phyloP scores from a whole-genome alignment of 2,113 vertebrate species.

The Semnornis frantzii region DNA sequence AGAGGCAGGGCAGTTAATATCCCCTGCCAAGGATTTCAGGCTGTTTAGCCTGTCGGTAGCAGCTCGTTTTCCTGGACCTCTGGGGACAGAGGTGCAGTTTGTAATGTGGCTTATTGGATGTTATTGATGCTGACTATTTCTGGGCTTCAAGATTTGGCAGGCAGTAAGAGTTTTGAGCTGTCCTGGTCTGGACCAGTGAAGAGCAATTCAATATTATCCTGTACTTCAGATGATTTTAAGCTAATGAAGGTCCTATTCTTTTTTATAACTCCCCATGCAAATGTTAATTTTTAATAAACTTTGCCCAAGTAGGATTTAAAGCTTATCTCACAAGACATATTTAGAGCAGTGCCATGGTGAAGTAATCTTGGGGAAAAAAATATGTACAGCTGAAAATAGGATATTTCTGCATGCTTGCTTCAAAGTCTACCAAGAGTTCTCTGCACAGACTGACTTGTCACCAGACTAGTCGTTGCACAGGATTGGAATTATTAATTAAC shows the following conservation, averaged over 20 bases:
- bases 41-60: background rate
- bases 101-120: background rate
- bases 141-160: background rate
- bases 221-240: slow-evolving; percentile 17
- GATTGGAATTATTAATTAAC: slow-evolving; percentile 58
- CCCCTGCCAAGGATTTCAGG: background rate
- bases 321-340: slow-evolving; percentile 77
- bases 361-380: slow-evolving; percentile 60
- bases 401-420: slow-evolving; percentile 71
- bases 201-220: slow-evolving; percentile 30
- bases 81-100: background rate
- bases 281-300: slow-evolving; percentile 78
- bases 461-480: slow-evolving; percentile 9
- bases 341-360: slow-evolving; percentile 68
- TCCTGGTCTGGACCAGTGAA: background rate
- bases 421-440: slow-evolving; percentile 50
- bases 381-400: slow-evolving; percentile 64
- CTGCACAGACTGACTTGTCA: slow-evolving; percentile 3
- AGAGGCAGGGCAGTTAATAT: background rate
- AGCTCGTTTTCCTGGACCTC: background rate
- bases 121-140: background rate
- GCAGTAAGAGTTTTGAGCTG: background rate
- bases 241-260: slow-evolving; percentile 58
- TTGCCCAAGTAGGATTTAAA: slow-evolving; percentile 73
- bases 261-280: slow-evolving; percentile 44